Conservation (phyloP, 2,888 invertebrate species). For the Cephus runcator region DNA sequence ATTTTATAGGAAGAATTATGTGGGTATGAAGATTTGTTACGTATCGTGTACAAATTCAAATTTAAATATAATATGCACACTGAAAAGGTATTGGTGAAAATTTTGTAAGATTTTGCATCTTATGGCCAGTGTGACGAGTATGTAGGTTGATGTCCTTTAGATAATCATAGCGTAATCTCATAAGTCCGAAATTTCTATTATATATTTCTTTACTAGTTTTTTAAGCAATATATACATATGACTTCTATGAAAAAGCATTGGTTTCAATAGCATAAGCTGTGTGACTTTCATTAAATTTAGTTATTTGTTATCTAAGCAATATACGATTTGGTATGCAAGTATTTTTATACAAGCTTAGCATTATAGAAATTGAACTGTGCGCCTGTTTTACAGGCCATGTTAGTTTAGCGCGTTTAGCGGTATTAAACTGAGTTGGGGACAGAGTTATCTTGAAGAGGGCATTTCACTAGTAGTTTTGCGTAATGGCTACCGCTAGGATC, state of each 20-base stretch:
- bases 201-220: background rate
- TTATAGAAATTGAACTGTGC: background rate
- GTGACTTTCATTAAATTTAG: background rate
- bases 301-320: background rate
- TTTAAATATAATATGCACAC: background rate
- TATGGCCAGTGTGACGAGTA: background rate
- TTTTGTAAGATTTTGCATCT: background rate
- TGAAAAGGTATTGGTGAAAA: background rate
- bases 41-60: background rate
- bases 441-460: slow-evolving; percentile 6
- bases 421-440: background rate
- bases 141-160: background rate
- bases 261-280: background rate
- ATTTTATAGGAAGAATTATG: background rate
- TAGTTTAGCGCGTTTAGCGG: too few species aligned
- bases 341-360: background rate
- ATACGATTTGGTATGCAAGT: background rate
- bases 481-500: slow-evolving; percentile 31
- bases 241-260: background rate
- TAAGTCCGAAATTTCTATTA: background rate
- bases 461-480: slow-evolving; percentile 3
- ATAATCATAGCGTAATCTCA: background rate
- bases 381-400: background rate
- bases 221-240: background rate
- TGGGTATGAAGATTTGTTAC: background rate